A percentile compares a stretch with the other conserved stretches of the same genome.
Evolutionary conservation across 2,113 vertebrate genomes (phyloP).

Genomic region (Oryzias curvinotus): DNA sequence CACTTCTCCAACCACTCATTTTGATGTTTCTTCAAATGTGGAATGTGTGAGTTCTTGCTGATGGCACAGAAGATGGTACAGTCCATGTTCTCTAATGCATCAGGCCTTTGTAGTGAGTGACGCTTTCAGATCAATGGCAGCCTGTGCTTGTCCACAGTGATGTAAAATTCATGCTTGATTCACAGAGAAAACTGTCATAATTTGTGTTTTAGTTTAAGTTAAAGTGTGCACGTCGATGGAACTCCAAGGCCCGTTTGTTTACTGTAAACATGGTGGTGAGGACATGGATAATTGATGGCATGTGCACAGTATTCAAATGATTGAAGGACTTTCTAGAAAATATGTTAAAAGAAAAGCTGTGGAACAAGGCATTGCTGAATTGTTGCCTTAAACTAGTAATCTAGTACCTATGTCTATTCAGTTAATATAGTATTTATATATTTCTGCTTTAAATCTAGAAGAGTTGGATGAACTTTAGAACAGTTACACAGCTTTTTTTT

Average conservation of each 20-base stretch:
- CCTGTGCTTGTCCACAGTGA: conserved; percentile 5
- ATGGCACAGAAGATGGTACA: conserved; percentile 42
- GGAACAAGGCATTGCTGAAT: too few relatives aligned
- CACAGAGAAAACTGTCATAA: conserved; percentile 19
- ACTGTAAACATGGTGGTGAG: background rate
- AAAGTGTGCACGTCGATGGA: conserved; percentile 13
- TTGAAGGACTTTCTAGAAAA: background rate
- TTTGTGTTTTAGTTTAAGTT: background rate
- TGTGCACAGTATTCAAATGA: background rate
- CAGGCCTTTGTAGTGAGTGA: conserved; percentile 10
- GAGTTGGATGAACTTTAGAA: too few relatives aligned
- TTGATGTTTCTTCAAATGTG: conserved; percentile 57
- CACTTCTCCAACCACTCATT: conserved; percentile 32
- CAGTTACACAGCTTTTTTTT: background rate
- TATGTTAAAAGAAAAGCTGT: background rate
- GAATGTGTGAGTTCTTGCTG: conserved; percentile 73
- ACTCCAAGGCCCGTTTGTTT: conserved; percentile 4
- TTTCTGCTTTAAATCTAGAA: too few relatives aligned
- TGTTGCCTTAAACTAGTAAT: too few relatives aligned
- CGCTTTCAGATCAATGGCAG: conserved; percentile 14
- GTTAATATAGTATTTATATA: too few relatives aligned
- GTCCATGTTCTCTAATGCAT: conserved; percentile 16
- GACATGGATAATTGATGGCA: conserved; percentile 6
- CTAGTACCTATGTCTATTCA: too few relatives aligned
- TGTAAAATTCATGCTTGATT: conserved; percentile 9